phyloP scores from a whole-genome alignment of 2,888 invertebrate species.

The Eretmocerus hayati region DNA sequence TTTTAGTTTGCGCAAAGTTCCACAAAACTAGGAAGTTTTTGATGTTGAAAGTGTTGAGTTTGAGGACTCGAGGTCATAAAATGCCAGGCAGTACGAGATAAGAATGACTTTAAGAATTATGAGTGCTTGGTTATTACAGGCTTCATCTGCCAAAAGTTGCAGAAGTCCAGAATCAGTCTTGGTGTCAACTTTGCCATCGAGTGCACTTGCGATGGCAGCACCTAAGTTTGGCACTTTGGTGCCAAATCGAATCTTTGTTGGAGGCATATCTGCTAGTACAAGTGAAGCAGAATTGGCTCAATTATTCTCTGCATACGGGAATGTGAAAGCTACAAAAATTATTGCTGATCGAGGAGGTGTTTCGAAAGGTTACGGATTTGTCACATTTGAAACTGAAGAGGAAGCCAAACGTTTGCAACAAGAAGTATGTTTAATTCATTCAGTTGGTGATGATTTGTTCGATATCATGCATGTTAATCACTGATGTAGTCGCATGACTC shows the following conservation, averaged over 20 bases:
- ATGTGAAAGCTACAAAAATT: conserved; percentile 87
- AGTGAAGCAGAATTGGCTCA: conserved; percentile 87
- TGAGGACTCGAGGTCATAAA: too few relatives aligned
- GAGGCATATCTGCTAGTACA: conserved; percentile 89
- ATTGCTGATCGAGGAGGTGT: conserved; percentile 92
- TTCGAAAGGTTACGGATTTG: conserved; percentile 87
- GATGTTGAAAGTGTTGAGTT: too few relatives aligned
- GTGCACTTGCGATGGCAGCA: conserved; percentile 42
- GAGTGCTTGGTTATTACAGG: conserved; percentile 29
- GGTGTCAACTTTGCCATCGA: conserved; percentile 42
- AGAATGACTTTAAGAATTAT: too few relatives aligned
- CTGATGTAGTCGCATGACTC: too few relatives aligned
- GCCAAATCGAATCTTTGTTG: conserved; percentile 93
- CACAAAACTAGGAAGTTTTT: too few relatives aligned
- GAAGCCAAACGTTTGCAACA: conserved; percentile 70
- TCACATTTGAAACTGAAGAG: conserved; percentile 81
- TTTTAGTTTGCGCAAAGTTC: too few relatives aligned
- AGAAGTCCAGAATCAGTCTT: conserved; percentile 46
- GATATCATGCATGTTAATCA: neutral
- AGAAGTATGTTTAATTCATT: too few relatives aligned
- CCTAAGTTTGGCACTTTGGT: conserved; percentile 68
- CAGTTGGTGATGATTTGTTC: too few relatives aligned
- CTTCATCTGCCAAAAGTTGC: conserved; percentile 44
- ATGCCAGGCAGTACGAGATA: too few relatives aligned
- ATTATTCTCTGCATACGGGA: conserved; percentile 84